phyloP scores from a whole-genome alignment of 2,888 invertebrate genomes.

The Diaprepes abbreviatus region DNA sequence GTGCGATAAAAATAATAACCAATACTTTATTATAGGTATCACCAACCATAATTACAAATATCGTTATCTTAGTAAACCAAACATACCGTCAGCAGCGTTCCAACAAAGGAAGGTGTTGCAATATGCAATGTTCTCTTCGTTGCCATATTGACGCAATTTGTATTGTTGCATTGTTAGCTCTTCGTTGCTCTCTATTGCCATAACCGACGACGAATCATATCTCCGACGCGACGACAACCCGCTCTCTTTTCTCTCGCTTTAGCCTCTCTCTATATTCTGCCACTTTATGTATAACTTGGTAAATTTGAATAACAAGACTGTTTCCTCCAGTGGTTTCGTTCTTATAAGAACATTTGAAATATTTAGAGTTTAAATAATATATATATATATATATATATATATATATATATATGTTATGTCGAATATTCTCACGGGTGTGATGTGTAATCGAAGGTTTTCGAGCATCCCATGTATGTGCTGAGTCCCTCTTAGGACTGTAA shows the following conservation, averaged over 20 bases:
- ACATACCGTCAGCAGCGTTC: conserved; percentile 33
- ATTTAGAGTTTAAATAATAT: too few species aligned
- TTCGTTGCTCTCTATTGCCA: conserved; percentile 40
- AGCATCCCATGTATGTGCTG: too few species aligned
- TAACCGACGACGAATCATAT: conserved; percentile 43
- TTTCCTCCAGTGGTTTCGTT: conserved; percentile 16
- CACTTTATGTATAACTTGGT: conserved; percentile 16
- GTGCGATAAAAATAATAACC: too few species aligned
- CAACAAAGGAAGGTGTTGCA: conserved; percentile 44
- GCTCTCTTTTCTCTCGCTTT: conserved; percentile 18
- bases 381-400: too few species aligned
- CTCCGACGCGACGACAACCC: conserved; percentile 32
- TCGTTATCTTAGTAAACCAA: conserved; percentile 37
- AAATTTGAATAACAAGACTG: neutral
- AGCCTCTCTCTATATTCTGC: conserved; percentile 17
- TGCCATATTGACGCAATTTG: conserved; percentile 43
- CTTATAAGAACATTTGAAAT: too few species aligned
- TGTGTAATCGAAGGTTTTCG: too few species aligned
- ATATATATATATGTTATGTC: too few species aligned
- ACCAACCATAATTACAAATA: conserved; percentile 12
- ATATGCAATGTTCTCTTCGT: conserved; percentile 41
- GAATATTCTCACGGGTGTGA: too few species aligned
- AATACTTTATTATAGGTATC: too few species aligned
- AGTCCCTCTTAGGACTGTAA: too few species aligned
- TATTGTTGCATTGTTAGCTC: conserved; percentile 47